Evolutionary conservation across 2,888 invertebrate genomes (phyloP), one percentile per base, ranked within the genome.

Genomic region (Diogma glabrata): DNA sequence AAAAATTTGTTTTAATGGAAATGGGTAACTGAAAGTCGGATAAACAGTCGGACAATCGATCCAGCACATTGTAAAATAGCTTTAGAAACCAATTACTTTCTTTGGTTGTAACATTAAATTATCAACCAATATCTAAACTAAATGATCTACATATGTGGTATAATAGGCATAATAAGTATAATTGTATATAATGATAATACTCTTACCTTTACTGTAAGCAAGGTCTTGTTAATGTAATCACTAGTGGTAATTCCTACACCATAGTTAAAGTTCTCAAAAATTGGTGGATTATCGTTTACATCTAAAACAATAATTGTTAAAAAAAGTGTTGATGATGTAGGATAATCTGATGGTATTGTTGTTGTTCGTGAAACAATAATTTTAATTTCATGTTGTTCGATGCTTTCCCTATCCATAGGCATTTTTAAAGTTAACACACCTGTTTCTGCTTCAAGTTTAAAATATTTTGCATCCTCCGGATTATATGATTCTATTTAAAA

Each of bases 201-300:
- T 57, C 58, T 58, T 61, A 78, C 78, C 61, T 65, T 64, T 6
- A 78, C 66, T 6, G 66, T 70, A 1, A 77, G 60, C 16, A 79
- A 64, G n/a, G 65, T 64, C 55, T 72, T 74, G 53, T 67, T 69
- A 33, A 72, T 65, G 8, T 60, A 59, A 58, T 76, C 75, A 1
- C 63, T 60, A 0, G 67, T 64, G 2, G 76, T 73, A 24, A 78
- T 73, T 16, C 77, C 78, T 3, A 73, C 75, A 0, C 72, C 72
- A 69, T 74, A 77, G 3, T 71, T 51, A 0, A 60, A 50, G n/a
- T 64, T 60, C 5, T 60, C 62, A 64, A 81, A 82, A 38, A 62
- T 60, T 1, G 82, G 82, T 43, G 58, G 55, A 57, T 76, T 72
- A 40, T 79, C 79, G 57, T 81, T 76, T 1, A 75, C 72, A 63